Base-by-base conservation (phyloP, 2,888 invertebrate genomes). In the Trissonchulus latispiculum region DNA sequence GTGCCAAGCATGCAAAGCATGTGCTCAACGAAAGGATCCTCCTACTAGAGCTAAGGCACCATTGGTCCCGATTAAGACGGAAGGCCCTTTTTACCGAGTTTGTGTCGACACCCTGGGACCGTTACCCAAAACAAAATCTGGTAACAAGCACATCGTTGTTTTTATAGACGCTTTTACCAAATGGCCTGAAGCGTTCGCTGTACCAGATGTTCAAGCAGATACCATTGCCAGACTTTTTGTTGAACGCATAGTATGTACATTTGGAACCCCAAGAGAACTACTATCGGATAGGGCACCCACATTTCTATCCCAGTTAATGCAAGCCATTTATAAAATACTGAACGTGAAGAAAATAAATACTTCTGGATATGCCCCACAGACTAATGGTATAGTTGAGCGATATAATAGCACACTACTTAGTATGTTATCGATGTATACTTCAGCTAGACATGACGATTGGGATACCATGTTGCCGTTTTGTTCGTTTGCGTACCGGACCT, bases 141-240 rank as follows among this genome's bases (percentile, higher is more conserved):
- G 73, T 3, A 77, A 79, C 31, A 73, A 76, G 64, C 78, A 78
- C 36, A 75, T 79, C 37, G 33, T 79, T 3, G 75, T 75, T 8
- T 72, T 76, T 2, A 76, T 74, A 18, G 75, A 76, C 70, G 73
- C 76, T 37, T 75, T 78, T 1, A 76, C 77, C 1, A 75, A 76
- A 32, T 81, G 61, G 59, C 72, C 74, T 68, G 35, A 78, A 77
- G 76, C 77, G 64, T 61, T 81, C 33, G 77, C 83, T 1, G 64
- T 83, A 28, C 79, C 79, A 0, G 78, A 82, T 59, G 79, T 80
- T 32, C 78, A 77, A 66, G 78, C 83, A 0, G 75, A 74, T 15
- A 81, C 81, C 0, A 76, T 82, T 3, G 81, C 82, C 0, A 67
- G 73, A n/a, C 76, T 79, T 1, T 68, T 82, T 23, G 62, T 77